Base-by-base conservation (phyloP, 1,140 invertebrate species). In the Andricus grossulariae region DNA sequence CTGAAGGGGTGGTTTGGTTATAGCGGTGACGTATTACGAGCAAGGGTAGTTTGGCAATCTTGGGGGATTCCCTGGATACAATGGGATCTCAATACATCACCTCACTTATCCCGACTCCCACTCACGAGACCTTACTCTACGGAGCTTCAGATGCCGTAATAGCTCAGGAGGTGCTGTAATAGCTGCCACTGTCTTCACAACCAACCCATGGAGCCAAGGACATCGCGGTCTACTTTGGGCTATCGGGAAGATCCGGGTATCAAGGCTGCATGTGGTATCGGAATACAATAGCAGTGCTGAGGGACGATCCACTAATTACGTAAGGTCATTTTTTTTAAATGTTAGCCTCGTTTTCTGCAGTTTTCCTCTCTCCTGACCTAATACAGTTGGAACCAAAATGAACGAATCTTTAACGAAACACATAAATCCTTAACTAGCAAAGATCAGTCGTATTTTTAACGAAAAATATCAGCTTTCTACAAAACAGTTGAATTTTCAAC, bases 41-140 rank as follows among this genome's bases (percentile, higher is more conserved):
- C 52, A 55, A 73, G 73, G 52, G 76, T 89, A 88, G 88, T 91
- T 91, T 90, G 90, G 90, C 90, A 91, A 91, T 92, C 91, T 92
- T 92, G 85, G 88, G 89, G 90, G 90, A 91, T 91, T 92, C 87
- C 84, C 81, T 83, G 90, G 90, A 91, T 91, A 91, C 90, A 91
- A 91, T 92, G 90, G 90, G 90, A 91, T 92, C 90, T 92, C 91
- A 92, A 92, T 92, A 91, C 91, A 92, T 91, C 91, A 92, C 90
- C 88, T 91, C 85, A 83, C 85, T 88, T 91, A 90, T 89, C 80
- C 19, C 18, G 11, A 55, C 72, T 71, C 74, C 54, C 75, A n/a
- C 82, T 39, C 57, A 18, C 54, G 45, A 71, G 73, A 74, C 72
- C 71, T 32, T 11, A 45, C 76, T 82, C 73, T 74, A 75, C 83